Evolutionary conservation across 2,888 invertebrate genomes (phyloP).

Genomic region (Folsomia manolachei): DNA sequence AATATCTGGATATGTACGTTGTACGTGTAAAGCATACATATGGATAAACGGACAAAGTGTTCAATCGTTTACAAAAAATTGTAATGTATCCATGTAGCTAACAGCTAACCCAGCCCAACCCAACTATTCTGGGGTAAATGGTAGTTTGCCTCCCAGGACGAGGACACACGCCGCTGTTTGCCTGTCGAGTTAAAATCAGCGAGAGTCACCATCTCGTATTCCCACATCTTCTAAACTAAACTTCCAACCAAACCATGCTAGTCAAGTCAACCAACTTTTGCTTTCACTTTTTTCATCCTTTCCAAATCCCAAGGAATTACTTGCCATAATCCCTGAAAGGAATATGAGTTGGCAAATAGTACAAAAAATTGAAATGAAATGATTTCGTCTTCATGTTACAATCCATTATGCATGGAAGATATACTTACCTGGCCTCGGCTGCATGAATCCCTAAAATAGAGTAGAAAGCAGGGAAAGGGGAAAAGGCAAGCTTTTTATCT

Average conservation of each 20-base stretch:
- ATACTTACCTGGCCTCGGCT: too few species aligned
- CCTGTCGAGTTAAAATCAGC: neutral
- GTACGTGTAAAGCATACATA: too few species aligned
- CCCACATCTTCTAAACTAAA: too few species aligned
- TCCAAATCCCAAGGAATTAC: neutral
- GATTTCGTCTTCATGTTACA: neutral
- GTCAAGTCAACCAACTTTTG: too few species aligned
- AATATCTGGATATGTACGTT: too few species aligned
- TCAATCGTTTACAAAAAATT: neutral
- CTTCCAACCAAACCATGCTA: too few species aligned
- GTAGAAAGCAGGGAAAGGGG: neutral
- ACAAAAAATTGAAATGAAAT: neutral
- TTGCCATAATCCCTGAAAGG: neutral
- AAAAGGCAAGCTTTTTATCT: slow-evolving; percentile 2
- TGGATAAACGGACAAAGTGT: neutral
- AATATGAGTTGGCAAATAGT: neutral
- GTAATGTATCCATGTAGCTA: neutral
- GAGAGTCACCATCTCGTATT: too few species aligned
- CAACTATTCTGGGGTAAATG: too few species aligned
- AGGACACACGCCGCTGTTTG: too few species aligned
- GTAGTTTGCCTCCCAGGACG: too few species aligned
- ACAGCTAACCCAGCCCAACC: neutral
- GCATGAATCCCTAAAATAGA: too few species aligned
- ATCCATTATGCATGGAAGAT: slow-evolving; percentile 3
- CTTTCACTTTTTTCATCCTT: neutral